Conservation (phyloP, 2,113 vertebrate genomes). For the Clarias gariepinus region DNA sequence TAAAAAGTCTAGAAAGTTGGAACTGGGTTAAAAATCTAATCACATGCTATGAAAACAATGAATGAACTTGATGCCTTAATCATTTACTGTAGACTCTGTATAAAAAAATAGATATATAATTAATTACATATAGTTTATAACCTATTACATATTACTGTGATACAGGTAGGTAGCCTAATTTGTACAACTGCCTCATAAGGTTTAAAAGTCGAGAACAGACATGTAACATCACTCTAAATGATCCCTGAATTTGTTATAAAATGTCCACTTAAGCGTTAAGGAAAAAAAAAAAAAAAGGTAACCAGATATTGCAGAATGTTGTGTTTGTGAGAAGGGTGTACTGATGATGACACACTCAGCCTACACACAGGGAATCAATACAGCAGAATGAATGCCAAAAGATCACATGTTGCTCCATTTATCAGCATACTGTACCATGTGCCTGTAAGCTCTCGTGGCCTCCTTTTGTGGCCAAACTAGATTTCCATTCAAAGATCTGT, state of each 20-base stretch:
- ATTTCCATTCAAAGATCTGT: conserved; percentile 28
- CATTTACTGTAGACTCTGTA: too few species aligned
- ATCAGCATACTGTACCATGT: conserved; percentile 1
- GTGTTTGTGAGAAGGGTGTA: neutral
- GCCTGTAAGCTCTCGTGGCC: conserved; percentile 4
- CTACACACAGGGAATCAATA: neutral
- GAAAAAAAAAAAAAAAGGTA: neutral
- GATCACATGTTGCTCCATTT: conserved; percentile 16
- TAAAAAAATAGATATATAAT: neutral
- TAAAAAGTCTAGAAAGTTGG: too few species aligned
- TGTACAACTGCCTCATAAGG: too few species aligned
- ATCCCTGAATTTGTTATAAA: neutral
- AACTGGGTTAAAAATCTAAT: neutral
- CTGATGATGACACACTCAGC: neutral
- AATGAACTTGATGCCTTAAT: neutral
- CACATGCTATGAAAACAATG: neutral
- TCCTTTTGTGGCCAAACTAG: neutral
- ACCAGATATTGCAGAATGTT: neutral
- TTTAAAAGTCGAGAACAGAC: neutral
- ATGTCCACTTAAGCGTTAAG: neutral
- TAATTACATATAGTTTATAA: neutral
- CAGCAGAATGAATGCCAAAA: neutral
- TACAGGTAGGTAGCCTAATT: neutral
- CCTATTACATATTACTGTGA: neutral
- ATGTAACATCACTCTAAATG: neutral